A percentile compares a stretch with the other conserved stretches of the same genome.
These are phyloP conservation scores for Garra rufa DNA, from an alignment of 2,113 vertebrate genomes.

Conservation along the genomic window DNA sequence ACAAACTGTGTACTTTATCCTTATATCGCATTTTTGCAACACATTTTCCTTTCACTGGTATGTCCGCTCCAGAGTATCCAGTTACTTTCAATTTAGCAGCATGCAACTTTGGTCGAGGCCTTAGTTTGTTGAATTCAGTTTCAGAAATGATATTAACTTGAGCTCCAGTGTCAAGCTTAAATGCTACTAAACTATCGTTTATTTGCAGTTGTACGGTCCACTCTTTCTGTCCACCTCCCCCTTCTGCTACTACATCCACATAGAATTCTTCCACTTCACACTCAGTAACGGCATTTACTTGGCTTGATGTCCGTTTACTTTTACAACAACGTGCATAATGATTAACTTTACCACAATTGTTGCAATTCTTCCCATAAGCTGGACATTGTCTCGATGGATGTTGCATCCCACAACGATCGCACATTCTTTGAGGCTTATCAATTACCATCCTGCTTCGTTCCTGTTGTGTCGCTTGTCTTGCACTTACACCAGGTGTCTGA, in stretches of 20 bases:
- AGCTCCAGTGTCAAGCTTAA: conserved; percentile 44
- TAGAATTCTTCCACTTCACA: background rate
- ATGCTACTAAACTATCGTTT: conserved; percentile 18
- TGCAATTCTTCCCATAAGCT: background rate
- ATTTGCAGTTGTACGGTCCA: conserved; percentile 1
- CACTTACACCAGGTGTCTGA: background rate
- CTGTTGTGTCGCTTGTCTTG: background rate
- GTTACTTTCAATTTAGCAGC: conserved; percentile 1
- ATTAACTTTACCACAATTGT: background rate
- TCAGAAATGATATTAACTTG: conserved; percentile 39
- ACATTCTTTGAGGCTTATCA: background rate
- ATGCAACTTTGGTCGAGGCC: conserved; percentile 34
- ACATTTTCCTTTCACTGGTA: conserved; percentile 42
- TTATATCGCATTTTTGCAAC: background rate
- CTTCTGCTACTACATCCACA: background rate
- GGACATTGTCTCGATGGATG: background rate
- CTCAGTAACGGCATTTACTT: background rate
- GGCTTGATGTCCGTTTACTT: background rate
- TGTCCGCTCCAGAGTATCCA: conserved; percentile 14
- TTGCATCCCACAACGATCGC: background rate
- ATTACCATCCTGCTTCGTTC: background rate
- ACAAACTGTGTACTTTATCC: background rate
- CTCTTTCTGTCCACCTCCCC: background rate
- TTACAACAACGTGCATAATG: background rate
- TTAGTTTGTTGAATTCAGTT: conserved; percentile 32